Evolutionary conservation across 2,797 vertebrate species (phyloP), one percentile per base, ranked within the genome.

Genomic region (Chaetophractus vellerosus): DNA sequence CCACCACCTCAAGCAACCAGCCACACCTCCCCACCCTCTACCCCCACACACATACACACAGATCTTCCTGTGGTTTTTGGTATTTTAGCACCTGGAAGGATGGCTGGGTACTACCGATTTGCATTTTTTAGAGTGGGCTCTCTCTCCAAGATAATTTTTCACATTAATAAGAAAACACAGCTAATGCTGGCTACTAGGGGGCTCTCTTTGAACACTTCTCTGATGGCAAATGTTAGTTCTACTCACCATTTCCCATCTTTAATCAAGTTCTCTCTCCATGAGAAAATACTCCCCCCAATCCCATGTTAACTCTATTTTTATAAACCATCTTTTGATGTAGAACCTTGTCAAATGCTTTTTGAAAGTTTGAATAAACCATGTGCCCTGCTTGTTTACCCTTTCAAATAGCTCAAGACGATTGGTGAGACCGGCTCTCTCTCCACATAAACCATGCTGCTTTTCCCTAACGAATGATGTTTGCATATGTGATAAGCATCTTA

Each of bases 341-440:
- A 93, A 93, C 12, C 38, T 93, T 86, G 66, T 92, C 83, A 91
- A 81, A 79, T 36, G 41, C 18, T 57, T 57, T 93, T 95, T 89
- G 55, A 92, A 90, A 50, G 24, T 96, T 96, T 95, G 96, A 91
- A 92, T 94, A 93, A 94, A 91, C 81, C 59, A 59, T 68, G 68
- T 69, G 10, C 36, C 45, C 79, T 76, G 38, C 45, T 95, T 96
- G 71, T 86, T 94, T 92, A 82, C 74, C 86, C 12, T 95, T 26
- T 96, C 48, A 94, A 55, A 80, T 85, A 80, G 88, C 83, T 91
- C 69, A 78, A 16, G 75, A 50, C 85, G 75, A 48, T 41, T 52
- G 26, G 55, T 76, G 33, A 85, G 38, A 59, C 28, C 33, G 57
- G 9, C 52, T 68, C 48, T 87, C 55, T 97, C n/a, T 69, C 0